phyloP scores from a whole-genome alignment of 2,888 invertebrate genomes.

The Phaonia tiefii region DNA sequence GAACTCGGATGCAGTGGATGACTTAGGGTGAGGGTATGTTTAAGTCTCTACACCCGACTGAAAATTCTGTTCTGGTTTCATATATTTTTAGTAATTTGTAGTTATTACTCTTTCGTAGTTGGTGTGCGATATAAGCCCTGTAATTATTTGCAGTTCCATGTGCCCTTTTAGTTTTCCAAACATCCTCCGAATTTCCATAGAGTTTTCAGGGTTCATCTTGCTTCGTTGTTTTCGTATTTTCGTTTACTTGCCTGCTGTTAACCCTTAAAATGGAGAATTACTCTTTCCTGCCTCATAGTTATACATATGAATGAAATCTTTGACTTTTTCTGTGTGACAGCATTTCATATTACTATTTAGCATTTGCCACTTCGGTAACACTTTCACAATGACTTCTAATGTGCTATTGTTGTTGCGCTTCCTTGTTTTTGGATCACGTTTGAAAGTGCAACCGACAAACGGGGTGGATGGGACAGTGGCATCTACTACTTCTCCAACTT shows the following conservation, averaged over 20 bases:
- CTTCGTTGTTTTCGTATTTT: neutral
- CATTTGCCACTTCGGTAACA: conserved; percentile 47
- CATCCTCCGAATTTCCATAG: neutral
- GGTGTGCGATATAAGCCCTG: no score
- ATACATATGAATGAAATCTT: conserved; percentile 8
- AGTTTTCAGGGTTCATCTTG: conserved; percentile 23
- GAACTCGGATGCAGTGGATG: no score
- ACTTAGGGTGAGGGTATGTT: no score
- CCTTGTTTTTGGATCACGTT: conserved; percentile 9
- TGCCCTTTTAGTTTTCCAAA: no score
- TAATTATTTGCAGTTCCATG: no score
- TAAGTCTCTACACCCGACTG: no score
- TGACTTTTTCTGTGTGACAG: conserved; percentile 8
- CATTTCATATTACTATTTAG: conserved; percentile 44
- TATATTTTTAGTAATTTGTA: no score
- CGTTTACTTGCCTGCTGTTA: no score
- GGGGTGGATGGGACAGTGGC: neutral
- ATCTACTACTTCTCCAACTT: neutral
- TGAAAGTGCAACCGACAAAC: no score
- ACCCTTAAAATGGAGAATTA: conserved; percentile 4
- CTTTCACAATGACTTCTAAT: conserved; percentile 41
- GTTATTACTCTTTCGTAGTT: no score
- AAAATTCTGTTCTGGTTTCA: no score
- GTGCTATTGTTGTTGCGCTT: conserved; percentile 6
- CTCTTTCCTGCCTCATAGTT: conserved; percentile 24